Conservation (phyloP, 2,888 invertebrate genomes). For the Heteromurus nitidus region DNA sequence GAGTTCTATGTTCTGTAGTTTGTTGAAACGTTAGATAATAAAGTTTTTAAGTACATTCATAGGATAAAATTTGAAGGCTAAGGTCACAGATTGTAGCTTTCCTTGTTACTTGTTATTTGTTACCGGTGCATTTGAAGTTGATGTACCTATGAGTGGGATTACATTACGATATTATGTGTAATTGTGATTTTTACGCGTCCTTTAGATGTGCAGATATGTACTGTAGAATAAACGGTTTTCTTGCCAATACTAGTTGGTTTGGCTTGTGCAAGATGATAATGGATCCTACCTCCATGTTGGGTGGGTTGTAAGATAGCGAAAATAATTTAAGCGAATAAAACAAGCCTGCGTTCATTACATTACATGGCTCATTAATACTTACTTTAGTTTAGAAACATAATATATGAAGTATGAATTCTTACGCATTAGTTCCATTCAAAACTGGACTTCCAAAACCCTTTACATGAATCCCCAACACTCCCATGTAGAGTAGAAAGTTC, state of each 20-base stretch:
- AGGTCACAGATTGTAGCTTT: conserved; percentile 26
- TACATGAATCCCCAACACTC: too few species aligned
- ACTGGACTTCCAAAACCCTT: too few species aligned
- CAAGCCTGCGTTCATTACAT: too few species aligned
- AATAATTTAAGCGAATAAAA: too few species aligned
- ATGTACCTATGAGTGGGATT: conserved; percentile 4
- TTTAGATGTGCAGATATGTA: not conserved
- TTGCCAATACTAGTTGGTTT: not conserved
- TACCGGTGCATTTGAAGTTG: not conserved
- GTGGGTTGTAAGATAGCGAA: not conserved
- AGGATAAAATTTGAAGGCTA: conserved; percentile 20
- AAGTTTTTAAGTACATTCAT: conserved; percentile 43
- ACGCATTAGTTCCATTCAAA: too few species aligned
- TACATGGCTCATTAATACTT: too few species aligned
- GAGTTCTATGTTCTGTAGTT: conserved; percentile 31
- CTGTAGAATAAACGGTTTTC: conserved; percentile 13
- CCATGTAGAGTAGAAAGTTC: too few species aligned
- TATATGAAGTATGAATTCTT: too few species aligned
- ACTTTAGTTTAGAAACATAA: too few species aligned
- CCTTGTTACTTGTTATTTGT: too few species aligned
- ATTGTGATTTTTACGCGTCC: not conserved
- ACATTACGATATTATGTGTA: not conserved
- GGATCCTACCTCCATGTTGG: not conserved
- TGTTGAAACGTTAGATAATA: conserved; percentile 37
- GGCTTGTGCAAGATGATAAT: not conserved